phyloP scores from a whole-genome alignment of 2,888 invertebrate genomes.

The Rhagium mordax region DNA sequence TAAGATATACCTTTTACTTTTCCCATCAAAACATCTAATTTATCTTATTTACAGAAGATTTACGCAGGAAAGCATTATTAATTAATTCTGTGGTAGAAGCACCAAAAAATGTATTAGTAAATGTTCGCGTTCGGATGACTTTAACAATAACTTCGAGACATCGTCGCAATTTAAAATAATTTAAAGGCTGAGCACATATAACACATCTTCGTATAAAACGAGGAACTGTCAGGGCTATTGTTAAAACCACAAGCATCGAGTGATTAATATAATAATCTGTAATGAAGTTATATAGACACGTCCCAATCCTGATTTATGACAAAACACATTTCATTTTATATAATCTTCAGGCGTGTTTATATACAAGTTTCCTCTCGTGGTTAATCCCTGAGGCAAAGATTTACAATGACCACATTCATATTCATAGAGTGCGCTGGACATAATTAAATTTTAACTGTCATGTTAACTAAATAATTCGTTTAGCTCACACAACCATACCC shows the following conservation, averaged over 20 bases:
- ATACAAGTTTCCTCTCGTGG: conserved; percentile 59
- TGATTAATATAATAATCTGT: conserved; percentile 70
- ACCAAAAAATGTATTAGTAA: background rate
- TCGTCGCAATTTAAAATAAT: conserved; percentile 53
- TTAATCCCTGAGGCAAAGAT: conserved; percentile 59
- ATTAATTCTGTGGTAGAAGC: background rate
- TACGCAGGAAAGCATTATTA: background rate
- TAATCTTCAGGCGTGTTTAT: conserved; percentile 63
- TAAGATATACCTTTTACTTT: too few species aligned
- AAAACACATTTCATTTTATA: conserved; percentile 66
- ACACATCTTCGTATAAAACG: conserved; percentile 42
- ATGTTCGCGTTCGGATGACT: background rate
- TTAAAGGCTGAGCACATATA: conserved; percentile 50
- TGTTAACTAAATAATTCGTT: conserved; percentile 66
- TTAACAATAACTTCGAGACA: conserved; percentile 23
- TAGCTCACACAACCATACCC: conserved; percentile 38
- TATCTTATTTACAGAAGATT: background rate
- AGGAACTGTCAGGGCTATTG: conserved; percentile 59
- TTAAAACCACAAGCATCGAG: conserved; percentile 64
- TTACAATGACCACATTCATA: conserved; percentile 67
- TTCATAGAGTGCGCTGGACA: conserved; percentile 63
- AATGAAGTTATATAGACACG: conserved; percentile 70
- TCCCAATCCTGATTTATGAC: conserved; percentile 69
- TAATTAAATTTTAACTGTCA: conserved; percentile 70
- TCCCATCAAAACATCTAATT: too few species aligned